Conservation (phyloP, 2,113 vertebrate genomes). For the Chaenogobius annularis region DNA sequence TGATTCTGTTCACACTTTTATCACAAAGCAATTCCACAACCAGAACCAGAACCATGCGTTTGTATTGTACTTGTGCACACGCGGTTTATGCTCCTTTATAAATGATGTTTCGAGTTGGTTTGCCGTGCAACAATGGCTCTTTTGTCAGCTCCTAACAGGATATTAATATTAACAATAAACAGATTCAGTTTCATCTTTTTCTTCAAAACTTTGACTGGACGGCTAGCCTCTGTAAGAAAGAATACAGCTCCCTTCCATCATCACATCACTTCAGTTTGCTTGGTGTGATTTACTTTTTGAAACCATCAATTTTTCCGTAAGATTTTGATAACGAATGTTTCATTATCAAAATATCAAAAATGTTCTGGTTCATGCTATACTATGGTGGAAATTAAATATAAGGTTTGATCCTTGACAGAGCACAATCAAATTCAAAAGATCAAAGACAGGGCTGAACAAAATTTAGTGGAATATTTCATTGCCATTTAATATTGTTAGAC, state of each 20-base stretch:
- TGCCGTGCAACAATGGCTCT: not conserved
- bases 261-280: not conserved
- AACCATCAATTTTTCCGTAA: not conserved
- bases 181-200: not conserved
- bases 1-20: not conserved
- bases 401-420: too few relatives aligned
- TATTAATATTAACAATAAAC: not conserved
- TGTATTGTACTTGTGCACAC: too few relatives aligned
- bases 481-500: too few relatives aligned
- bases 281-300: not conserved
- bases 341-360: too few relatives aligned
- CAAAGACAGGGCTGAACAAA: too few relatives aligned
- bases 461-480: too few relatives aligned
- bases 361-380: too few relatives aligned
- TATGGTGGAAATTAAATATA: too few relatives aligned
- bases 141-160: not conserved
- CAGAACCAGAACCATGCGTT: too few relatives aligned
- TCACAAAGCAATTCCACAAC: too few relatives aligned
- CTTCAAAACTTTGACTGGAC: not conserved
- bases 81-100: not conserved
- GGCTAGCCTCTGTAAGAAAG: not conserved
- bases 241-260: not conserved
- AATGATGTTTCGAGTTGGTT: not conserved
- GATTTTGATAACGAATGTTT: too few relatives aligned
- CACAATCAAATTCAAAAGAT: too few relatives aligned